Percentiles rank a stretch among this genome's conserved stretches.
Evolutionary conservation across 1,140 invertebrate genomes (phyloP).

Genomic region (Monomorium pharaonis): DNA sequence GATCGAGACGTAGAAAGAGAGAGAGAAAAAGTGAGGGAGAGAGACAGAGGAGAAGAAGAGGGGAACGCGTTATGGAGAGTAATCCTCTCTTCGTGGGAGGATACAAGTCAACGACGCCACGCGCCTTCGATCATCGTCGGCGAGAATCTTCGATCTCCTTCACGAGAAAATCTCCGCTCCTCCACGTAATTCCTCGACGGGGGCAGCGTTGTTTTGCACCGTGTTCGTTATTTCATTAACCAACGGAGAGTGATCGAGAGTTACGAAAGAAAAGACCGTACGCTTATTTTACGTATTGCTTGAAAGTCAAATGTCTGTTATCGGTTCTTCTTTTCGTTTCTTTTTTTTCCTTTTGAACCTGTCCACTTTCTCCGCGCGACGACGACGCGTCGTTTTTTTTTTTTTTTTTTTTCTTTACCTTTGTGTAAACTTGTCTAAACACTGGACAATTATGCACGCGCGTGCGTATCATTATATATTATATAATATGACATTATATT

Average conservation of each 20-base stretch:
- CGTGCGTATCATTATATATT: conserved; percentile 11
- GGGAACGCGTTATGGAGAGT: background rate
- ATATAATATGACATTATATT: conserved; percentile 16
- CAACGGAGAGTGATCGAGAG: background rate
- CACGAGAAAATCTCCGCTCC: background rate
- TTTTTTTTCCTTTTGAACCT: background rate
- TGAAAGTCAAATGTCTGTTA: background rate
- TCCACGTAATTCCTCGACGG: background rate
- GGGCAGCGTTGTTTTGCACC: background rate
- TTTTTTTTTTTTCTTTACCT: background rate
- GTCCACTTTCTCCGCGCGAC: background rate
- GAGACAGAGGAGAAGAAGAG: background rate
- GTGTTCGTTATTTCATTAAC: background rate
- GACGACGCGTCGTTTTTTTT: background rate
- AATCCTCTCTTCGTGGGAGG: conserved; percentile 33
- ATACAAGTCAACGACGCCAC: conserved; percentile 40
- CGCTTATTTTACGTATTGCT: background rate
- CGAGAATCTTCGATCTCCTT: background rate
- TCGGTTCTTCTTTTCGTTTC: too few species aligned
- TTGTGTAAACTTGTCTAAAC: background rate
- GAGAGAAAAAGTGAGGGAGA: background rate
- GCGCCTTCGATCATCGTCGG: conserved; percentile 17
- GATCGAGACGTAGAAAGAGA: conserved; percentile 8
- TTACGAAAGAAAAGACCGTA: background rate
- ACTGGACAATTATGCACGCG: conserved; percentile 10